phyloP scores from a whole-genome alignment of 2,888 invertebrate genomes.

The Hyles lineata region DNA sequence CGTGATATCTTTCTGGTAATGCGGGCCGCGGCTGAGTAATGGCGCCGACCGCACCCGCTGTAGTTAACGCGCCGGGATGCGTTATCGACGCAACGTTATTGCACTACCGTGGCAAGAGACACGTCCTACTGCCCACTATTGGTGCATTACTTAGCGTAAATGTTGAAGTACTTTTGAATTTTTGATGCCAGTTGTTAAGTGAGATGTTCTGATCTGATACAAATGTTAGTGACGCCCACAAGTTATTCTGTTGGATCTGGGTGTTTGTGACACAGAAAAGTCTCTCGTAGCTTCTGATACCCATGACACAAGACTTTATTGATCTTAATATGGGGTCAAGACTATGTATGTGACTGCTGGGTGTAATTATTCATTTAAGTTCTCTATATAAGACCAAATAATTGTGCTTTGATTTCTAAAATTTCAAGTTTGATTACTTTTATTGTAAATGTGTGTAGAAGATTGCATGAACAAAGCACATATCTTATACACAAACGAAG shows the following conservation, averaged over 20 bases:
- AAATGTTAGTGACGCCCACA: not conserved
- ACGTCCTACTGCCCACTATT: not conserved
- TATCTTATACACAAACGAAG: too few species aligned
- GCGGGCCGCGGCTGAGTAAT: slow-evolving; percentile 19
- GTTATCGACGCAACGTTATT: slow-evolving; percentile 23
- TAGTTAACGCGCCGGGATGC: slow-evolving; percentile 28
- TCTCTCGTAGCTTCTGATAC: too few species aligned
- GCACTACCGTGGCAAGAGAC: slow-evolving; percentile 12
- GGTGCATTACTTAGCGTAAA: not conserved
- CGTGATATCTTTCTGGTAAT: not conserved
- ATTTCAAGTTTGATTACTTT: too few species aligned
- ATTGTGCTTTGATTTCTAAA: too few species aligned
- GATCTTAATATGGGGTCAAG: too few species aligned
- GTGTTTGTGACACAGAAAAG: too few species aligned
- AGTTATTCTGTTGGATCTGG: too few species aligned
- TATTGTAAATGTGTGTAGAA: too few species aligned
- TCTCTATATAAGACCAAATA: not conserved
- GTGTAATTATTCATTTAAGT: not conserved
- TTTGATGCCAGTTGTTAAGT: too few species aligned
- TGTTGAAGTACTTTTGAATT: not conserved
- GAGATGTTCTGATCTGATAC: not conserved
- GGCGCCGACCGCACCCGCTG: slow-evolving; percentile 16
- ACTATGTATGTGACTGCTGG: too few species aligned
- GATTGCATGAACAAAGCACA: too few species aligned
- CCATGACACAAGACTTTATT: too few species aligned